Evolutionary conservation across 2,888 invertebrate genomes (phyloP).

Genomic region (Tricholauxania praeusta): DNA sequence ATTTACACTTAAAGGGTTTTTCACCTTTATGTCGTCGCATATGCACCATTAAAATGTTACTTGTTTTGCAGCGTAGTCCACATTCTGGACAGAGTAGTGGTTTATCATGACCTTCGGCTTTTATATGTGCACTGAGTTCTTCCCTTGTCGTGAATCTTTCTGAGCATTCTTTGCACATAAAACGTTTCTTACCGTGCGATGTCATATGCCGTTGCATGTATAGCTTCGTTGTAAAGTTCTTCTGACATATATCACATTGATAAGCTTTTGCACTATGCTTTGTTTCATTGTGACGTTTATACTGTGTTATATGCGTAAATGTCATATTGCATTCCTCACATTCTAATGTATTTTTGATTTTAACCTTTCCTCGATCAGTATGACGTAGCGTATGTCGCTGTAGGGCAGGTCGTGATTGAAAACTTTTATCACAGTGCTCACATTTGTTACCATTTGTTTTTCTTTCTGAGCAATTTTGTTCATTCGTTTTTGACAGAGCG

Average conservation of each 20-base stretch:
- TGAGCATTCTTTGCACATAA: constrained; percentile 59
- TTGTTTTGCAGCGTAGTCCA: constrained; percentile 70
- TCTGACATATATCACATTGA: constrained; percentile 53
- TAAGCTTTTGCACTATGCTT: constrained; percentile 39
- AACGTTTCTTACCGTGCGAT: constrained; percentile 54
- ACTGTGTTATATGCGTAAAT: constrained; percentile 60
- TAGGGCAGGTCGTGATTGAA: constrained; percentile 36
- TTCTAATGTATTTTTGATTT: constrained; percentile 46
- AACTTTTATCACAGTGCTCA: constrained; percentile 36
- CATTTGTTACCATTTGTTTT: constrained; percentile 6
- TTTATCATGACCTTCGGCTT: constrained; percentile 69
- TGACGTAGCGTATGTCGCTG: constrained; percentile 9
- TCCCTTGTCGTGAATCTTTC: constrained; percentile 65
- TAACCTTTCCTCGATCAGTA: not conserved
- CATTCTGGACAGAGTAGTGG: constrained; percentile 71
- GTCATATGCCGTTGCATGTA: constrained; percentile 69
- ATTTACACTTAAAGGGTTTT: constrained; percentile 71
- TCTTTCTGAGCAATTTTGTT: not conserved
- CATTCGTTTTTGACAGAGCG: not conserved
- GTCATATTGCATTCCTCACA: constrained; percentile 53
- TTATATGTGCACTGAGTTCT: constrained; percentile 69
- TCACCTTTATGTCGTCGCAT: constrained; percentile 70
- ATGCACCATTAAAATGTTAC: constrained; percentile 70
- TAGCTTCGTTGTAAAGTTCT: constrained; percentile 68
- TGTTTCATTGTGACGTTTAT: constrained; percentile 41